Evolutionary conservation across 2,113 vertebrate species (phyloP).

Genomic region (Pseudolaguvia tuberculata): DNA sequence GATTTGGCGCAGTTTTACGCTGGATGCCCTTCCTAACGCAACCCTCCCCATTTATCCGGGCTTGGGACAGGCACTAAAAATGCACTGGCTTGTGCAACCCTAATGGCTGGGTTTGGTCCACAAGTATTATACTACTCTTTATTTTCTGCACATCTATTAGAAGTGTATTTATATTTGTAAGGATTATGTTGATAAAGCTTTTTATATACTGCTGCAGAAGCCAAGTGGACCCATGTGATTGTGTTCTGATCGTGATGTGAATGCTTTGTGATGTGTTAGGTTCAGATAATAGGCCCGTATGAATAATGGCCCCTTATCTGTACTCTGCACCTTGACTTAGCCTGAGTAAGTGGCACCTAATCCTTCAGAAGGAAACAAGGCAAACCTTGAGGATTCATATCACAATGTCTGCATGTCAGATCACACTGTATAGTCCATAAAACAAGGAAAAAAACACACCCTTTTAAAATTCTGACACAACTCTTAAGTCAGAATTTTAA

Average conservation of each 20-base stretch:
- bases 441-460: not conserved
- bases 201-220: not conserved
- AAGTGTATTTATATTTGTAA: not conserved
- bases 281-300: not conserved
- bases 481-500: not conserved
- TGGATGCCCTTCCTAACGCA: no score
- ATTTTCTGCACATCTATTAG: not conserved
- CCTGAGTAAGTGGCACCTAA: slow-evolving; percentile 10
- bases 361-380: not conserved
- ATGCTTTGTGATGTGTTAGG: not conserved
- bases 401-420: slow-evolving; percentile 7
- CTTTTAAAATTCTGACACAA: not conserved
- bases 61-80: no score
- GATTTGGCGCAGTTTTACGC: no score
- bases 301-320: slow-evolving; percentile 9
- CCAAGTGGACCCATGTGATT: no score
- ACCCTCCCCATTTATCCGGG: no score
- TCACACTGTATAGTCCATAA: not conserved
- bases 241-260: not conserved
- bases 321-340: slow-evolving; percentile 8
- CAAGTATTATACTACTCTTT: not conserved
- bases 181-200: not conserved
- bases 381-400: slow-evolving; percentile 8
- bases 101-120: no score
- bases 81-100: no score